phyloP scores from a whole-genome alignment of 1,140 invertebrate species.

The Oppia nitens region DNA sequence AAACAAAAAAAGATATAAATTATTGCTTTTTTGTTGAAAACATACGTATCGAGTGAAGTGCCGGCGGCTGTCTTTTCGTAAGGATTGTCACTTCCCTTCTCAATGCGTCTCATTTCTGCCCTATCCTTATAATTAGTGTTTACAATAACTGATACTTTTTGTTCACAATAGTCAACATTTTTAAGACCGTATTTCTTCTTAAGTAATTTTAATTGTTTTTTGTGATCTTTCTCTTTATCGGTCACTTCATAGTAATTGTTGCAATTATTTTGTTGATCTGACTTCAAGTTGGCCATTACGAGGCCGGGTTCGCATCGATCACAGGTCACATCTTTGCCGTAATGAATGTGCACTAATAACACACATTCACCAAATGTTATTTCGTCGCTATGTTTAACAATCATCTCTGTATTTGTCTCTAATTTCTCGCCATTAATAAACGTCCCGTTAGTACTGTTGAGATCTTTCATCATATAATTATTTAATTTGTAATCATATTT shows the following conservation, averaged over 20 bases:
- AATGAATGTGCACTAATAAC: slow-evolving; percentile 68
- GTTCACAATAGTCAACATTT: slow-evolving; percentile 31
- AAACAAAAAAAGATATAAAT: not conserved
- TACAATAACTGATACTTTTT: slow-evolving; percentile 27
- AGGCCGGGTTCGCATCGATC: slow-evolving; percentile 58
- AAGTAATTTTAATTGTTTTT: slow-evolving; percentile 47
- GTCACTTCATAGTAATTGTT: not conserved
- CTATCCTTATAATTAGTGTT: slow-evolving; percentile 49
- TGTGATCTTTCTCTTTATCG: slow-evolving; percentile 19
- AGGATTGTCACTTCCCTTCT: slow-evolving; percentile 60
- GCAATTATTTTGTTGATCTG: not conserved
- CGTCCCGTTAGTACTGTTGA: slow-evolving; percentile 73
- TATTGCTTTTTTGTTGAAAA: too few species aligned
- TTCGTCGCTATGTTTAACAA: slow-evolving; percentile 53
- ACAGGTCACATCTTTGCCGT: slow-evolving; percentile 56
- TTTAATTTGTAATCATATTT: slow-evolving; percentile 26
- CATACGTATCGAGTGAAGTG: slow-evolving; percentile 58
- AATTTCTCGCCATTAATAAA: slow-evolving; percentile 55
- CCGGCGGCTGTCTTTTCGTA: slow-evolving; percentile 58
- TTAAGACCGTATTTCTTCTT: slow-evolving; percentile 58
- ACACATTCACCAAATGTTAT: slow-evolving; percentile 44
- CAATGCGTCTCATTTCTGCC: slow-evolving; percentile 49
- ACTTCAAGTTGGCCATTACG: not conserved
- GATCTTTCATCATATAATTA: slow-evolving; percentile 52
- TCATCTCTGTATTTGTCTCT: slow-evolving; percentile 41